Percentiles rank a stretch among this genome's conserved stretches.
Evolutionary conservation across 1,140 invertebrate genomes (phyloP).

Genomic region (Magallana angulata): DNA sequence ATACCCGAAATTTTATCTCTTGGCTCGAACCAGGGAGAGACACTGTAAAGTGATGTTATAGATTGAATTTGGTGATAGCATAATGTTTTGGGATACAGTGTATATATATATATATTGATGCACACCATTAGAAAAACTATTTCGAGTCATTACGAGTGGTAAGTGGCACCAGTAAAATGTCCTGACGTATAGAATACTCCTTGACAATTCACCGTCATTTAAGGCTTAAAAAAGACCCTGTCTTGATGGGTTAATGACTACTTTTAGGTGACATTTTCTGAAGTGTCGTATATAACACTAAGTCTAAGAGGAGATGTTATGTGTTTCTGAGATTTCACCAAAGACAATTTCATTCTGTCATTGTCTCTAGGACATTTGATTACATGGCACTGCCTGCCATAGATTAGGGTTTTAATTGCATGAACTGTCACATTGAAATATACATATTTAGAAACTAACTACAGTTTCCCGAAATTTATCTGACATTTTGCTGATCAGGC

Average conservation of each 20-base stretch:
- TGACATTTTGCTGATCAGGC: not conserved
- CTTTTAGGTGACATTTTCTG: constrained; percentile 29
- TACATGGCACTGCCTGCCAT: not conserved
- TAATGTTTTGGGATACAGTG: not conserved
- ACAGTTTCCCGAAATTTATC: not conserved
- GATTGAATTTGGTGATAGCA: not conserved
- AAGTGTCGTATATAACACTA: constrained; percentile 31
- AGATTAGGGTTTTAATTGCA: constrained; percentile 29
- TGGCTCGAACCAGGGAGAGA: no score
- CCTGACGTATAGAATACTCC: not conserved
- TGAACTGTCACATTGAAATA: constrained; percentile 25
- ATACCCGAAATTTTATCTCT: no score
- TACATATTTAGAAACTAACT: not conserved
- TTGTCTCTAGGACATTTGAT: not conserved
- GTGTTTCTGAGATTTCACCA: constrained; percentile 15
- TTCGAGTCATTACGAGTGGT: not conserved
- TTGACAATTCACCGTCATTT: constrained; percentile 19
- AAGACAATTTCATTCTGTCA: not conserved
- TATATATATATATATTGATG: not conserved
- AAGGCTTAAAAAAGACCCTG: constrained; percentile 3
- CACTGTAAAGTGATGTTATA: no score
- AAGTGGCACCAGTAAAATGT: constrained; percentile 13
- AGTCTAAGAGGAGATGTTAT: not conserved
- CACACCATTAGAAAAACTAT: not conserved
- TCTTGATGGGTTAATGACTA: constrained; percentile 5